Percentiles rank a stretch among this genome's conserved stretches.
Conservation (phyloP, 1,140 invertebrate species). For the Paraescarpia echinospica region DNA sequence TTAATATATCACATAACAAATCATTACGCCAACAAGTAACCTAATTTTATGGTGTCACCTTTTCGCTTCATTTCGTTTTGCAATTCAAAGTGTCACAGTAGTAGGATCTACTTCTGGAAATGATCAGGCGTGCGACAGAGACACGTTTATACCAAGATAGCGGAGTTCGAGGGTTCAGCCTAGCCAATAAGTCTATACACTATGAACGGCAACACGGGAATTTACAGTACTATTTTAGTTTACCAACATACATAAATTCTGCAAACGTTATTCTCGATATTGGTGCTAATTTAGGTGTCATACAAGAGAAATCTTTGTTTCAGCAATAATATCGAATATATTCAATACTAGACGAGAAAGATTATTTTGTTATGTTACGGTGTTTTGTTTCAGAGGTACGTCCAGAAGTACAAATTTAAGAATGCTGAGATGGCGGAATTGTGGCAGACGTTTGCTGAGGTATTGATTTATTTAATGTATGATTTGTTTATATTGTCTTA, state of each 20-base stretch:
- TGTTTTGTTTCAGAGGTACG: constrained; percentile 40
- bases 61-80: not conserved
- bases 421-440: constrained; percentile 54
- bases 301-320: not conserved
- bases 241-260: not conserved
- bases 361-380: not conserved
- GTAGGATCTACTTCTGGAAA: not conserved
- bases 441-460: constrained; percentile 62
- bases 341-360: not conserved
- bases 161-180: not conserved
- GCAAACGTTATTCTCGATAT: not conserved
- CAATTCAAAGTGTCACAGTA: not conserved
- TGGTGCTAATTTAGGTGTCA: not conserved
- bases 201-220: not conserved
- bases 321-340: not conserved
- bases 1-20: not conserved
- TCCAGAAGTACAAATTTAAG: constrained; percentile 50
- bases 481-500: not conserved
- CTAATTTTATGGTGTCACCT: not conserved
- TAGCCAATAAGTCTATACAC: not conserved
- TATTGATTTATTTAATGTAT: constrained; percentile 27
- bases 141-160: not conserved
- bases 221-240: not conserved
- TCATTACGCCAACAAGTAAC: not conserved
- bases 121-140: not conserved